Base-by-base conservation (phyloP, 2,888 invertebrate genomes). In the Andrena flavipes region DNA sequence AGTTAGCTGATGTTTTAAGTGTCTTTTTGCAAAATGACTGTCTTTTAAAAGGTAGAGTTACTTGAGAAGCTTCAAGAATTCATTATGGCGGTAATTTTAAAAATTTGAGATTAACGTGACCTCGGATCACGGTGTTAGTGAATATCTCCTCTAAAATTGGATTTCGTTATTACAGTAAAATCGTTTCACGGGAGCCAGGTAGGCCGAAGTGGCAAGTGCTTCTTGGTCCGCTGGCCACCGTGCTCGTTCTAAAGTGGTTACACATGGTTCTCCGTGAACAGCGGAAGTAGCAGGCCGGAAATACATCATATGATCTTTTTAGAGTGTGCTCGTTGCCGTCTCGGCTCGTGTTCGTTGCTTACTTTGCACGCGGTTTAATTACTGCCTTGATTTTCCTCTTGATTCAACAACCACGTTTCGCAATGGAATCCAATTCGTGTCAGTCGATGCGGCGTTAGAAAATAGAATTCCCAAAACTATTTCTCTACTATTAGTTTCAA, bases 261-360 rank as follows among this genome's bases (percentile, higher is more conserved):
- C 80, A 87, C 87, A 75, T 81, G 83, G 54, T 73, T 79, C 80
- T 82, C 65, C 54, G 33, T 33, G 80, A 69, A 75, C 76, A 84
- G 68, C 88, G 87, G 88, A 87, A 87, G 84, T 83, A 68, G 51
- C 64, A 56, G 75, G 82, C 85, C 89, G 90, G 89, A 89, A 90
- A 87, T 79, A 81, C 67, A 88, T 73, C 70, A 65, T 68, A 76
- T 73, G 86, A 88, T 84, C 85, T 82, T 82, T 82, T 85, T 79
- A 75, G 77, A 84, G 64, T 65, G 69, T 74, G 60, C 29, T 51
- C 48, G 64, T 62, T 35, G 16, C 20, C 13, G 51, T 26, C 35
- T 29, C n/a, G 48, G 1, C 10, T 42, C 33, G 13, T 49, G 20
- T 62, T 33, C 63, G n/a, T 3, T 35, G 23, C 42, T 42, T 42